Base-by-base conservation (phyloP, 2,113 vertebrate genomes). In the Ceyx margarethae region DNA sequence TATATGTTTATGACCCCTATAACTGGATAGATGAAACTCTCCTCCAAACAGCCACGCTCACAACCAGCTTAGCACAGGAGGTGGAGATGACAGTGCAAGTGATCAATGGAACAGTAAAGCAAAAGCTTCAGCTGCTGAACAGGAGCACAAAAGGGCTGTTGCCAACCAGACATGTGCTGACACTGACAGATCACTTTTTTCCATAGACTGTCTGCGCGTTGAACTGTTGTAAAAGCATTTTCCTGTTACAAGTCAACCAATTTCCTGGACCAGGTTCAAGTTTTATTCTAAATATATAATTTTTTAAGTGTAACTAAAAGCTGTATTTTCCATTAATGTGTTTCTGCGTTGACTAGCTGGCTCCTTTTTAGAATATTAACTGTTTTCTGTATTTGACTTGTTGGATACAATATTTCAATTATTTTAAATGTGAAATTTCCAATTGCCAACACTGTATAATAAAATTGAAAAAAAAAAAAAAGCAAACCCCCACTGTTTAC, bases 301-400 rank as follows among this genome's bases (percentile, higher is more conserved):
- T 98, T 98, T 98, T 92, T 96, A 98, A 92, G 95, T 96, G 95
- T 98, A 98, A 96, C 96, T 98, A 98, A 98, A 97, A 97, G 98
- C 98, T 98, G 97, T 98, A 97, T 98, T 97, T 97, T 96, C 96
- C 96, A 96, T 95, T 94, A 95, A 95, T 98, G 97, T 98, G 97
- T 97, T 98, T 98, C 98, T 97, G 94, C 96, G 18, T 97, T 97
- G 96, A 97, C 96, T 96, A 97, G 95, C 85, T 97, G 95, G 87
- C 88, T 95, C 96, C 97, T 96, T 95, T 96, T 95, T 97, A 98
- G 93, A 95, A 97, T 97, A 97, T 98, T 98, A 97, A 98, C 97
- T 97, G 97, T 97, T 98, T 96, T 98, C 98, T 98, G 98, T 98
- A 97, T 97, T 98, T 98, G 95, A 97, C 95, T 97, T 95, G 98